Conservation (phyloP, 2,113 vertebrate species). For the Sterna hirundo region DNA sequence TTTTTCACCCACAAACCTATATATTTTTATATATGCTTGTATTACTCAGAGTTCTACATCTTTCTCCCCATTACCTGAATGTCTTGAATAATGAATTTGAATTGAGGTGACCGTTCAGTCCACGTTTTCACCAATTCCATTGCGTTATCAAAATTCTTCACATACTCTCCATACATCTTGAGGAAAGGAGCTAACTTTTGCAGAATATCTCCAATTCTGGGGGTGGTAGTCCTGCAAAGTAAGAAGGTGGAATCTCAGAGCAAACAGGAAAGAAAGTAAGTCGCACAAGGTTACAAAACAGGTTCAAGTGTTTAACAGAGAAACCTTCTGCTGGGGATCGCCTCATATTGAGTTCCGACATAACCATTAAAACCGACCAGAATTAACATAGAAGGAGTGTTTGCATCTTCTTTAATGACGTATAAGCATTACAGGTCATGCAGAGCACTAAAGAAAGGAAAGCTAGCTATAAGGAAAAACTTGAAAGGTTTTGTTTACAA, state of each 20-base stretch:
- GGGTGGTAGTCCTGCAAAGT: conserved; percentile 77
- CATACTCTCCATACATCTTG: conserved; percentile 98
- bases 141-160: conserved; percentile 95
- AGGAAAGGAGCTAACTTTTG: conserved; percentile 96
- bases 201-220: conserved; percentile 95
- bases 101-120: conserved; percentile 89
- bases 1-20: neutral
- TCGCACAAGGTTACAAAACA: neutral
- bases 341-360: accelerated
- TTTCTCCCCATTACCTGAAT: conserved; percentile 83
- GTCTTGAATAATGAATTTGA: conserved; percentile 91
- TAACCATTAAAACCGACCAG: neutral
- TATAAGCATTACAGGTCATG: neutral
- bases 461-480: neutral
- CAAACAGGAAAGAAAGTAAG: neutral
- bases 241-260: conserved; percentile 27
- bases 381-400: neutral
- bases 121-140: conserved; percentile 94
- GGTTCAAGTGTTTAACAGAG: neutral
- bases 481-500: neutral
- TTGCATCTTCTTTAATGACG: neutral
- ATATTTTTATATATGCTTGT: neutral
- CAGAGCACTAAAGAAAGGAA: neutral
- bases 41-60: neutral
- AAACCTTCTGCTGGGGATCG: neutral